phyloP scores from a whole-genome alignment of 2,113 vertebrate genomes.

The Catharus fuscescens region DNA sequence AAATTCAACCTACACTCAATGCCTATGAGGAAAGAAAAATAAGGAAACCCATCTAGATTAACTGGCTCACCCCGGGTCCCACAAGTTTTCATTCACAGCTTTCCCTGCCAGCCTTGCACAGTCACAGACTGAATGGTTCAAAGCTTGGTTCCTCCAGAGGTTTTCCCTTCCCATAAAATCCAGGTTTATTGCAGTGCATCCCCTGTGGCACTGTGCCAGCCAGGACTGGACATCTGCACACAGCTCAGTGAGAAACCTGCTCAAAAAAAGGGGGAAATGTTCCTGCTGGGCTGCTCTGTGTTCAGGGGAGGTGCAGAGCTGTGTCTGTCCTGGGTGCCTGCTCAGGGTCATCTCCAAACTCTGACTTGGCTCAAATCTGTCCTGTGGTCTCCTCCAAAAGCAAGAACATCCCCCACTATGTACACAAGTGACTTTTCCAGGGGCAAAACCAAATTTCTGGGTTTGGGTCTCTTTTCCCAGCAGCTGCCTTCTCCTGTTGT shows the following conservation, averaged over 20 bases:
- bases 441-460: not conserved
- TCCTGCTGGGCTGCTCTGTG: not conserved
- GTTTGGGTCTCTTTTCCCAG: not conserved
- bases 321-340: rapidly evolving
- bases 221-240: not conserved
- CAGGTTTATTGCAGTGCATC: conserved; percentile 55
- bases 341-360: not conserved
- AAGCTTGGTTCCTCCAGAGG: conserved; percentile 35
- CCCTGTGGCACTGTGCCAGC: conserved; percentile 22
- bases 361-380: not conserved
- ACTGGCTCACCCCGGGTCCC: conserved; percentile 30
- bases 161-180: conserved; percentile 37
- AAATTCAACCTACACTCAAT: conserved; percentile 44
- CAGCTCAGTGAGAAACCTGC: conserved; percentile 35
- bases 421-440: not conserved
- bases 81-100: conserved; percentile 65
- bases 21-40: conserved; percentile 57
- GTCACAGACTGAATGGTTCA: conserved; percentile 10
- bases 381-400: not conserved
- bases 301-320: not conserved
- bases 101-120: conserved; percentile 7
- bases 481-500: not conserved
- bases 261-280: not conserved
- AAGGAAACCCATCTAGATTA: conserved; percentile 67
- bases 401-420: rapidly evolving